These are phyloP conservation scores for Myrmecobius fasciatus DNA, from an alignment of 2,113 vertebrate species.

Conservation along the genomic window DNA sequence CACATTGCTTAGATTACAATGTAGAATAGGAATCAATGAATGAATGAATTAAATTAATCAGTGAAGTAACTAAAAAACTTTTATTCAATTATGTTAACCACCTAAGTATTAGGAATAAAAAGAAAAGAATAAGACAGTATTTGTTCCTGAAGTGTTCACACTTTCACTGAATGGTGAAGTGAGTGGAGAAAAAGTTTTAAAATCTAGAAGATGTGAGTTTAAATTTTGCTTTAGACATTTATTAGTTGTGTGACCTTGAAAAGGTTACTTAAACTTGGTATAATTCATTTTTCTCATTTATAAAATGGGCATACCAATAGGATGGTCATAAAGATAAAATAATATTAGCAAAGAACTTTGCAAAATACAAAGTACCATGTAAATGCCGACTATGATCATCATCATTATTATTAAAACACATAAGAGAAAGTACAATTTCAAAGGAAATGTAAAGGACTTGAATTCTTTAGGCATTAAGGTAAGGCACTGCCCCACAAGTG, in stretches of 20 bases:
- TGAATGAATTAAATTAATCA: not conserved
- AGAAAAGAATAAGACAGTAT: not conserved
- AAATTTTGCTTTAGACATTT: not conserved
- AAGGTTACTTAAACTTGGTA: not conserved
- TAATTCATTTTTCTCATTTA: not conserved
- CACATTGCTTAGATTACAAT: not conserved
- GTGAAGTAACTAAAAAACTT: not conserved
- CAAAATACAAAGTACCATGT: not conserved
- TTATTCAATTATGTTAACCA: not conserved
- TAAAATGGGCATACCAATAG: not conserved
- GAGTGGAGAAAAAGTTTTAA: not conserved
- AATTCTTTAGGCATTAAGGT: not conserved
- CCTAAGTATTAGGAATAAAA: no score
- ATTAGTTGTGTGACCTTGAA: not conserved
- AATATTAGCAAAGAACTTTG: not conserved
- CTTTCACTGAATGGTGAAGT: not conserved
- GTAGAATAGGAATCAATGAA: not conserved
- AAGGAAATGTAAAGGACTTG: not conserved
- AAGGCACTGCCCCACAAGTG: not conserved
- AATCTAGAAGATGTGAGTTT: not conserved
- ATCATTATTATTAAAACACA: not conserved
- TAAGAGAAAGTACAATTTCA: not conserved
- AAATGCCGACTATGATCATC: not conserved
- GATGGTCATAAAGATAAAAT: not conserved
- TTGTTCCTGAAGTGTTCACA: not conserved